These are phyloP conservation scores for Phocoena phocoena DNA, from an alignment of 2,113 vertebrate species.

Conservation along the genomic window DNA sequence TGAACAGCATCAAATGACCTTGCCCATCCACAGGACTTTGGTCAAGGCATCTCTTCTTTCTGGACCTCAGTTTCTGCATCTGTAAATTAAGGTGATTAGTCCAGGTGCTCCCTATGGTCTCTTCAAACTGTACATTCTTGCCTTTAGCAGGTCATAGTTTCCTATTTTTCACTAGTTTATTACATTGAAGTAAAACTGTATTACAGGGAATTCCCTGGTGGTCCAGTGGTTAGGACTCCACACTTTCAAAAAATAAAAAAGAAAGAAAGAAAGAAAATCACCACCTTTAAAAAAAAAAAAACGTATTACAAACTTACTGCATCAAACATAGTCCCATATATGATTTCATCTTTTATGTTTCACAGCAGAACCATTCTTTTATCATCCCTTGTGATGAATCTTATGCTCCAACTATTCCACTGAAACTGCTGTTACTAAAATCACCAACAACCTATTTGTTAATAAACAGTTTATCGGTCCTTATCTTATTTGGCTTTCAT, in stretches of 20 bases:
- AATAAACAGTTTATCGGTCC: not conserved
- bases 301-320: not conserved
- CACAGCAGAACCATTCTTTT: not conserved
- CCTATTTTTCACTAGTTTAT: not conserved
- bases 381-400: not conserved
- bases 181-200: not conserved
- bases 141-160: slow-evolving; percentile 11
- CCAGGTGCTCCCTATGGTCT: not conserved
- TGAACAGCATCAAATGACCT: not conserved
- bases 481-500: slow-evolving; percentile 1
- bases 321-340: not conserved
- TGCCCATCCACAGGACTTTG: not conserved
- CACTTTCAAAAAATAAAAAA: not conserved
- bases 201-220: not conserved
- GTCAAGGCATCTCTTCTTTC: not conserved
- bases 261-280: not conserved
- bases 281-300: not conserved
- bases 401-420: not conserved
- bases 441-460: not conserved
- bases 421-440: not conserved
- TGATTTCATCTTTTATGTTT: not conserved
- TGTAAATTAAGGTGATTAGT: not conserved
- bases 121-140: slow-evolving; percentile 26
- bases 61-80: not conserved
- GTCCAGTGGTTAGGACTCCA: not conserved